These are phyloP conservation scores for Formica exsecta DNA, from an alignment of 1,140 invertebrate species.

Conservation along the genomic window DNA sequence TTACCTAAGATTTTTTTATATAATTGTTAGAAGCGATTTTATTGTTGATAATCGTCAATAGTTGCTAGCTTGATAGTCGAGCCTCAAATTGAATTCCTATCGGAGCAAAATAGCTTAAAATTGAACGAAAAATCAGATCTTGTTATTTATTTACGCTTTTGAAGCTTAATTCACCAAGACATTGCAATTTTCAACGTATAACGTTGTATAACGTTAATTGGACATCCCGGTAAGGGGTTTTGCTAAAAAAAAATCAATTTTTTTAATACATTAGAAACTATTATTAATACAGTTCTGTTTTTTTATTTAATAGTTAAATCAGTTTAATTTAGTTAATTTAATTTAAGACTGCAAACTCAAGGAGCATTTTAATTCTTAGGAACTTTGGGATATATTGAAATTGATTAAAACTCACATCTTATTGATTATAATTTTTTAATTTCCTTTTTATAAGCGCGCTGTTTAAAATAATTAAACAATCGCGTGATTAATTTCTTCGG, in stretches of 20 bases:
- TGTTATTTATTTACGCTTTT: constrained; percentile 44
- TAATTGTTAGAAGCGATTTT: neutral
- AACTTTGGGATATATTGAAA: neutral
- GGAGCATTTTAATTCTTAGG: neutral
- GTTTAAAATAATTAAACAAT: neutral
- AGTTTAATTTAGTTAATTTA: neutral
- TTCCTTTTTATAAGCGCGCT: neutral
- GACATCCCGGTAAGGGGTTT: neutral
- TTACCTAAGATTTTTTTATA: constrained; percentile 5
- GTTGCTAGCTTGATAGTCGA: neutral
- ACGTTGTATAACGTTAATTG: constrained; percentile 44
- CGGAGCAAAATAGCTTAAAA: constrained; percentile 10
- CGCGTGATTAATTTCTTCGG: constrained; percentile 37
- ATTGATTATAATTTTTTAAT: neutral
- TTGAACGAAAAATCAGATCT: constrained; percentile 47
- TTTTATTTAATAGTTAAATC: neutral
- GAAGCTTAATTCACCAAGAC: constrained; percentile 54
- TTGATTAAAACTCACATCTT: neutral
- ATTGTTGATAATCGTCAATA: neutral
- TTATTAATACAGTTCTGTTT: neutral
- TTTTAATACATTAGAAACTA: neutral
- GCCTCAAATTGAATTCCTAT: neutral
- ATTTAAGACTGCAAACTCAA: neutral
- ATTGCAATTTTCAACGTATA: neutral
- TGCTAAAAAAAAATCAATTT: neutral